Percentiles rank a stretch among this genome's conserved stretches.
Conservation (phyloP, 2,888 invertebrate genomes). For the Hedychridium roseum region DNA sequence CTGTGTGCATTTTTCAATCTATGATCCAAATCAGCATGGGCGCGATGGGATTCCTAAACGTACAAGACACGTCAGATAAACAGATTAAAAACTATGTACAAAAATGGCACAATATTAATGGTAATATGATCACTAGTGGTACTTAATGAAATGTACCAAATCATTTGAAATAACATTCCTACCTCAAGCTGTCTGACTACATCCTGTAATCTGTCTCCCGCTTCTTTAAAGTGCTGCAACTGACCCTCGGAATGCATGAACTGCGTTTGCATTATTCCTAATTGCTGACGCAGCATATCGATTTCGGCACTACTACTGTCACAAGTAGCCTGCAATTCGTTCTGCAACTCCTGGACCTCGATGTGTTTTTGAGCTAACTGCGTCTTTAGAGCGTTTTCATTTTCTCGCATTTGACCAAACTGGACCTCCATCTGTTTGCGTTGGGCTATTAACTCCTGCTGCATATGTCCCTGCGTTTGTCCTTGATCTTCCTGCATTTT, state of each 20-base stretch:
- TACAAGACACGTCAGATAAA: too few relatives aligned
- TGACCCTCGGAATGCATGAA: constrained; percentile 55
- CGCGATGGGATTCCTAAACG: constrained; percentile 68
- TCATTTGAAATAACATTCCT: constrained; percentile 2
- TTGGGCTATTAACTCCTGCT: constrained; percentile 69
- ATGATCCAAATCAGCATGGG: constrained; percentile 67
- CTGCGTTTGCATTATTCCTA: constrained; percentile 55
- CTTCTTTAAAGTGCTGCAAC: constrained; percentile 62
- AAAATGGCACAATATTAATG: constrained; percentile 3
- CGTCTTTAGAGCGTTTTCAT: constrained; percentile 56
- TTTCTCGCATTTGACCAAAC: constrained; percentile 70
- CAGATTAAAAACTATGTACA: constrained; percentile 13
- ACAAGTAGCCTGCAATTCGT: constrained; percentile 54
- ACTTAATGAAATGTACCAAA: too few relatives aligned
- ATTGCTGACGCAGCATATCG: constrained; percentile 51
- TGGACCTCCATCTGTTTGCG: constrained; percentile 74
- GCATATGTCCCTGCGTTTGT: constrained; percentile 60
- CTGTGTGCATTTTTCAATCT: constrained; percentile 65
- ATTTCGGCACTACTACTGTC: constrained; percentile 54
- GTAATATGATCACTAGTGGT: too few relatives aligned
- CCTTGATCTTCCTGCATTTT: constrained; percentile 68
- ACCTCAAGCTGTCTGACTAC: constrained; percentile 68
- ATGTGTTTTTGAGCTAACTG: constrained; percentile 65
- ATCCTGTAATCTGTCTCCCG: constrained; percentile 67
- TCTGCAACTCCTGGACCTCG: constrained; percentile 64